These are phyloP conservation scores for Lepus townsendii DNA, from an alignment of 2,797 vertebrate genomes.

Conservation along the genomic window DNA sequence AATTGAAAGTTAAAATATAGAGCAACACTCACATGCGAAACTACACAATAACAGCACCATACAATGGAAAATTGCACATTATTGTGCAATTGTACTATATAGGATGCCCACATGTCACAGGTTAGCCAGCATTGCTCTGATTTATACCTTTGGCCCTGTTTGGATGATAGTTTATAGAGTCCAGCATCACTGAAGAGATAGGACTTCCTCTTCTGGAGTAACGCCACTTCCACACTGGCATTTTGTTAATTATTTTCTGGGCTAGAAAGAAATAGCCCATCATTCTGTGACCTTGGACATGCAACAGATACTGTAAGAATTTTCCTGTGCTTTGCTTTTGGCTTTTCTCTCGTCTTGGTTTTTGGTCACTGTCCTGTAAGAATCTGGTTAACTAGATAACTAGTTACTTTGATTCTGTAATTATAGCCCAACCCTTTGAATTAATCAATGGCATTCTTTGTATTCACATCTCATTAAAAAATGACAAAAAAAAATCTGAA, in stretches of 20 bases:
- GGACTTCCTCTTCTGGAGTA: not conserved
- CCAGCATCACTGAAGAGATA: not conserved
- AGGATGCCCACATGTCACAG: not conserved
- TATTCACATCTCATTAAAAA: not conserved
- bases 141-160: not conserved
- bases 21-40: not conserved
- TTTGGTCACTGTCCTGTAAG: not conserved
- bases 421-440: not conserved
- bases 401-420: constrained; percentile 49
- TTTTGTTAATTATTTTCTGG: not conserved
- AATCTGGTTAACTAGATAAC: not conserved
- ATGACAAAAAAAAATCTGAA: not conserved
- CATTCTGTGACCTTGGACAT: constrained; percentile 45
- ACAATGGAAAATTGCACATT: not conserved
- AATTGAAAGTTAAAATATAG: constrained; percentile 9
- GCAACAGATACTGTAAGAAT: not conserved
- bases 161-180: not conserved
- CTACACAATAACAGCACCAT: not conserved
- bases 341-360: not conserved
- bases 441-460: not conserved
- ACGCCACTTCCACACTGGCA: not conserved
- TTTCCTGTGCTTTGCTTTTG: not conserved
- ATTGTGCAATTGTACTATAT: not conserved
- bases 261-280: not conserved
- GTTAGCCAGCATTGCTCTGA: not conserved